Evolutionary conservation across 2,797 vertebrate species (phyloP).

Genomic region (Labroides dimidiatus): DNA sequence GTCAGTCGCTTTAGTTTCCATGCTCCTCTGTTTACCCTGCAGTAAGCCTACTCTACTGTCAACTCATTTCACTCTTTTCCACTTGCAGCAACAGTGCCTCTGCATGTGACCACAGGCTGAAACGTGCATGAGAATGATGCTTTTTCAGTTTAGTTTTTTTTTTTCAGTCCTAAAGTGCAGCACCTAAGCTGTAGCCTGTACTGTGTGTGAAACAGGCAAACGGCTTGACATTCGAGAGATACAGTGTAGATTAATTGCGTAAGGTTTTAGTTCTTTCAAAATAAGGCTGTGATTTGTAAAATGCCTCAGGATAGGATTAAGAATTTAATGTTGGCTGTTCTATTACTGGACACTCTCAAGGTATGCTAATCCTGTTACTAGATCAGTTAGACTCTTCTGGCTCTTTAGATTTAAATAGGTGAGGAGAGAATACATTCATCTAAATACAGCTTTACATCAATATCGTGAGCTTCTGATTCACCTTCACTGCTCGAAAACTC

Average conservation of each 20-base stretch:
- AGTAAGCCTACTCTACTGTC: constrained; percentile 55
- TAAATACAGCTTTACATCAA: constrained; percentile 32
- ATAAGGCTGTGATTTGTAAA: constrained; percentile 66
- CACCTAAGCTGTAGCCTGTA: constrained; percentile 5
- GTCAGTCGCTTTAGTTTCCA: constrained; percentile 66
- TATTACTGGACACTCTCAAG: constrained; percentile 54
- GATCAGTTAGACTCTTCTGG: constrained; percentile 57
- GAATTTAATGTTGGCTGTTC: constrained; percentile 40
- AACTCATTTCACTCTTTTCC: constrained; percentile 49
- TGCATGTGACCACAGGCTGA: constrained; percentile 21
- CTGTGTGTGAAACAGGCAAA: constrained; percentile 17
- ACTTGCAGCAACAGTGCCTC: constrained; percentile 25
- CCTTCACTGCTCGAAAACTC: constrained; percentile 6
- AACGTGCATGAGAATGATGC: constrained; percentile 22
- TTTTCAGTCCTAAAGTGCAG: background rate
- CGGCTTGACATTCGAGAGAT: constrained; percentile 27
- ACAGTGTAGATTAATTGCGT: constrained; percentile 25
- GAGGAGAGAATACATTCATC: constrained; percentile 6
- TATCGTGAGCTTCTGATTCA: constrained; percentile 22
- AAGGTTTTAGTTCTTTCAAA: constrained; percentile 38
- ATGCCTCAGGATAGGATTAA: constrained; percentile 62
- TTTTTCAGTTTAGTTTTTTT: constrained; percentile 18
- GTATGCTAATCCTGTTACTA: constrained; percentile 60
- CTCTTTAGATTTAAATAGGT: constrained; percentile 29
- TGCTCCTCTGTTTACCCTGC: constrained; percentile 71